Evolutionary conservation across 2,888 invertebrate genomes (phyloP).

Genomic region (Zelleria hepariella): DNA sequence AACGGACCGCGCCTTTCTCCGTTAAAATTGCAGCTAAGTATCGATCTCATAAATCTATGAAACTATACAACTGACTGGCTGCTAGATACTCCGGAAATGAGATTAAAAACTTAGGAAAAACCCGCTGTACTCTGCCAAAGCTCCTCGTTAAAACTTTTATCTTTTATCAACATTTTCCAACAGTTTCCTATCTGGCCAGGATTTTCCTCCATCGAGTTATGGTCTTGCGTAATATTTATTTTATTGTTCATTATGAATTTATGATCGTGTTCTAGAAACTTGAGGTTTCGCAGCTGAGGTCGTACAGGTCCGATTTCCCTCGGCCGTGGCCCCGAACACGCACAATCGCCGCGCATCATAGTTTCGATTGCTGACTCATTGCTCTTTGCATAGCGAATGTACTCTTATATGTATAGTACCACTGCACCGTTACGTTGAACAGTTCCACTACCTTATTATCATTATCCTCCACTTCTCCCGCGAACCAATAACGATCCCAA

Average conservation of each 20-base stretch:
- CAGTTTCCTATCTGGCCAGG: not conserved
- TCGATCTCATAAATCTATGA: not conserved
- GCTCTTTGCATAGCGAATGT: too few species aligned
- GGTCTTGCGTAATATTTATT: not conserved
- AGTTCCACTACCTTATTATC: not conserved
- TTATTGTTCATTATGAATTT: not conserved
- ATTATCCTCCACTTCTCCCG: not conserved
- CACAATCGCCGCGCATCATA: constrained; percentile 12
- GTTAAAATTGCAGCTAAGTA: constrained; percentile 9
- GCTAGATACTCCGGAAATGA: not conserved
- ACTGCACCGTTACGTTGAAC: too few species aligned
- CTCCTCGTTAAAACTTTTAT: not conserved
- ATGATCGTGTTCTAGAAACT: not conserved
- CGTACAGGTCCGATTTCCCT: constrained; percentile 49
- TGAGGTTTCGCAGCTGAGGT: not conserved
- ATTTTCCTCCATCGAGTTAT: not conserved
- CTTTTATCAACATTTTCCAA: not conserved
- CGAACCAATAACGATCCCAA: not conserved
- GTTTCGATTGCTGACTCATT: too few species aligned
- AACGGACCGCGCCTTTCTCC: constrained; percentile 10
- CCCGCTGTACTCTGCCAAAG: not conserved
- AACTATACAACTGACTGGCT: not conserved
- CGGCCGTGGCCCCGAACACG: constrained; percentile 52
- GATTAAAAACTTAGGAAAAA: not conserved
- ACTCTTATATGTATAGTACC: too few species aligned